phyloP scores from a whole-genome alignment of 2,888 invertebrate species.

The Metallyticus violacea region DNA sequence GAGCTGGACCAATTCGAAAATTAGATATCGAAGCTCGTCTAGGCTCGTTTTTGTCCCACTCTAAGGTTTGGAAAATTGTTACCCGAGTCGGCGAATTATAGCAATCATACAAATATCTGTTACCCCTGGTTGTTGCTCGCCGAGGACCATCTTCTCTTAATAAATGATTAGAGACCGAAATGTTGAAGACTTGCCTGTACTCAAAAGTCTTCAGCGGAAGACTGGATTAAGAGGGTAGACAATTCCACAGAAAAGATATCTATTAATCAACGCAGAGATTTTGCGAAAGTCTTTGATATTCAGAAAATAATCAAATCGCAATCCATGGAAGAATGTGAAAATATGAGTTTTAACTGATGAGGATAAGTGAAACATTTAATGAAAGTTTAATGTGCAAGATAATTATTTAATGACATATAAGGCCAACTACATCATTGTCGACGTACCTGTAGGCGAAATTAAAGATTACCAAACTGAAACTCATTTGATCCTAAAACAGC shows the following conservation, averaged over 20 bases:
- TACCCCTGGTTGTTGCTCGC: background rate
- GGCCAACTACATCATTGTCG: background rate
- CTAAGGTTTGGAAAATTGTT: background rate
- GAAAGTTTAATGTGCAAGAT: background rate
- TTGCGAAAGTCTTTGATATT: background rate
- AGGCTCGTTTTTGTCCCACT: background rate
- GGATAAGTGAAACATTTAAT: background rate
- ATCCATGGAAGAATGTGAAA: background rate
- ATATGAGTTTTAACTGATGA: background rate
- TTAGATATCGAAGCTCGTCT: background rate
- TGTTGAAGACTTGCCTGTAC: background rate
- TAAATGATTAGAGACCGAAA: background rate
- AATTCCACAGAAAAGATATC: background rate
- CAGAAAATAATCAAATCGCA: background rate
- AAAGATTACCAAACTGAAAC: background rate
- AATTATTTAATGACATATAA: background rate
- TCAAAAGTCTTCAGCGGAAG: background rate
- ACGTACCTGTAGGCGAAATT: too few relatives aligned
- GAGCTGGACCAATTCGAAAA: background rate
- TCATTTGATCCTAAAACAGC: too few relatives aligned
- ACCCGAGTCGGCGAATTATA: background rate
- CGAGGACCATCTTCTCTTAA: background rate
- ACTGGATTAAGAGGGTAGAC: background rate
- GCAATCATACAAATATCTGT: conserved; percentile 9
- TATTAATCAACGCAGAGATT: background rate